Conservation (phyloP, 2,797 vertebrate genomes). For the Mus spretus region DNA sequence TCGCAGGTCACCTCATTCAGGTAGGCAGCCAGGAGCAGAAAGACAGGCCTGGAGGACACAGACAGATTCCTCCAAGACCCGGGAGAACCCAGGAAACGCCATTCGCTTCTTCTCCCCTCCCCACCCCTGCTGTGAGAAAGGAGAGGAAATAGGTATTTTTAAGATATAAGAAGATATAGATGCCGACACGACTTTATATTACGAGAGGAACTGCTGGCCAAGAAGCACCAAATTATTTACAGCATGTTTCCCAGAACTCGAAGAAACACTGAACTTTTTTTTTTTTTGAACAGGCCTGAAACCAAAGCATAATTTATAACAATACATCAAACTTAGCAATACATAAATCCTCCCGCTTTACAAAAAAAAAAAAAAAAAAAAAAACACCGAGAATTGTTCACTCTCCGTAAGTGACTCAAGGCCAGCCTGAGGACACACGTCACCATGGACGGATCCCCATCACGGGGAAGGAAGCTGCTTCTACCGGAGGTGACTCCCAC, state of each 20-base stretch:
- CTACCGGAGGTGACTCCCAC: not conserved
- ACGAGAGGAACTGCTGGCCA: conserved; percentile 65
- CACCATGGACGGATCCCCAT: not conserved
- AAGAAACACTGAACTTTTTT: not conserved
- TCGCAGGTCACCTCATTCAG: not conserved
- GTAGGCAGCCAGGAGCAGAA: not conserved
- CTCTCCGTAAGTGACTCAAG: conserved; percentile 54
- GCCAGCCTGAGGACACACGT: not conserved
- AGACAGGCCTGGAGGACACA: fast-evolving
- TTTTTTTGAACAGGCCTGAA: conserved; percentile 30
- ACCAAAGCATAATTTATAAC: conserved; percentile 69
- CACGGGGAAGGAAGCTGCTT: not conserved
- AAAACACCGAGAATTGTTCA: not conserved
- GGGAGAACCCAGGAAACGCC: not conserved
- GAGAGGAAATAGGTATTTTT: not conserved
- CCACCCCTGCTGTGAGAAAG: not conserved
- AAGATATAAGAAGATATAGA: not conserved
- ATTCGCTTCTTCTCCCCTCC: not conserved
- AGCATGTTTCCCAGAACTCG: conserved; percentile 75
- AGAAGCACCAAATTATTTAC: conserved; percentile 76
- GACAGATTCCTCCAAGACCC: not conserved
- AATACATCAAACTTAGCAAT: conserved; percentile 70
- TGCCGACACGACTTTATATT: conserved; percentile 47
- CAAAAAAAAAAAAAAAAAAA: conserved; percentile 31
- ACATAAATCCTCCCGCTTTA: conserved; percentile 67